A percentile compares a stretch with the other conserved stretches of the same genome.
Conservation (phyloP, 2,797 vertebrate genomes). For the Poecilia gillii region DNA sequence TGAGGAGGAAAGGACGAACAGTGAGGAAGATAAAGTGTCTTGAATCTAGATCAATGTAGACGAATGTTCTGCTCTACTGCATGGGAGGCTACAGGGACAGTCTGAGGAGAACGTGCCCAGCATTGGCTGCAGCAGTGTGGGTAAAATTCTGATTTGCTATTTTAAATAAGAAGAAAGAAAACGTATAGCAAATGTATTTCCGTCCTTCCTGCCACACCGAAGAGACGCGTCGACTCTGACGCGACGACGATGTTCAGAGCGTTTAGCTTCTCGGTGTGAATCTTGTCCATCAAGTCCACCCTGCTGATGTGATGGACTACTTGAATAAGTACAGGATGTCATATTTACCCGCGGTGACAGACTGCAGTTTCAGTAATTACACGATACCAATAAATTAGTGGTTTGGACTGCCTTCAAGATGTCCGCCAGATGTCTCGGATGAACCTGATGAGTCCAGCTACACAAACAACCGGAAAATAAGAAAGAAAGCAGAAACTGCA, state of each 20-base stretch:
- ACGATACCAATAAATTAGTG: conserved; percentile 39
- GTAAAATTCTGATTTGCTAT: conserved; percentile 4
- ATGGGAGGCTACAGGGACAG: conserved; percentile 39
- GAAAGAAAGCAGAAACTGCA: conserved; percentile 40
- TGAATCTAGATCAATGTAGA: conserved; percentile 66
- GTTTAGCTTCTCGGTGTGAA: neutral
- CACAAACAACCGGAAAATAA: conserved; percentile 45
- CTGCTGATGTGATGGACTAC: neutral
- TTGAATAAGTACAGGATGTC: neutral
- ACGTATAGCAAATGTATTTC: neutral
- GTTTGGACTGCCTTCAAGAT: conserved; percentile 33
- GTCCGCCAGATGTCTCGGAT: conserved; percentile 10
- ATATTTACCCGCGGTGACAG: conserved; percentile 1
- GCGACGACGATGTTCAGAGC: neutral
- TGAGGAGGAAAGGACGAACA: conserved; percentile 64
- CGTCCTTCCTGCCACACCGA: neutral
- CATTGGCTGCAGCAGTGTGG: conserved; percentile 7
- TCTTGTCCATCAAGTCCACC: neutral
- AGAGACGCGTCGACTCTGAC: neutral
- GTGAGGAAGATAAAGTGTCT: conserved; percentile 60
- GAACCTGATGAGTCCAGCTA: conserved; percentile 40
- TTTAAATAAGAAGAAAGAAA: conserved; percentile 6
- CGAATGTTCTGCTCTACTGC: conserved; percentile 69
- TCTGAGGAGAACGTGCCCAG: conserved; percentile 38
- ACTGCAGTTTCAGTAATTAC: conserved; percentile 6